Conservation (phyloP, 92 coral and sea anemone genomes). For the Muricea muricata region DNA sequence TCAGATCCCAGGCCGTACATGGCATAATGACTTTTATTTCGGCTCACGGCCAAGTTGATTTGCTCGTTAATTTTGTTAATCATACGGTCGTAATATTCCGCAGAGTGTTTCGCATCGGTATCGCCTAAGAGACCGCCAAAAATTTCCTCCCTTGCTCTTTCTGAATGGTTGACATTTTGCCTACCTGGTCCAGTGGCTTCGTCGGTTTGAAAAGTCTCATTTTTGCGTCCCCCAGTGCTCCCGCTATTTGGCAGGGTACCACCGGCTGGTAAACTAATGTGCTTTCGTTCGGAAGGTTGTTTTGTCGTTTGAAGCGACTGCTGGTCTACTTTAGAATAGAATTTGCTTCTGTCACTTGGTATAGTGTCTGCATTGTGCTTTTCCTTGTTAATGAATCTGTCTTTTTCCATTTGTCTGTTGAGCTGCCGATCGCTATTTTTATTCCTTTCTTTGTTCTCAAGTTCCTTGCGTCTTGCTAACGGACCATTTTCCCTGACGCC, state of each 20-base stretch:
- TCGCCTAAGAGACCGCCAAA: conserved; percentile 31
- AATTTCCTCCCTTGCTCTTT: not conserved
- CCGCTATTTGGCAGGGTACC: not conserved
- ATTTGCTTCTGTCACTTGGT: not conserved
- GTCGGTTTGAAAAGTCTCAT: not conserved
- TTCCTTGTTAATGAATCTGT: not conserved
- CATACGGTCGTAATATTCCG: conserved; percentile 85
- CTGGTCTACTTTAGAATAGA: not conserved
- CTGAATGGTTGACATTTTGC: not conserved
- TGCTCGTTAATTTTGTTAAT: conserved; percentile 87
- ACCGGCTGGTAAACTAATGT: not conserved
- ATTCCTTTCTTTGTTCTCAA: not conserved
- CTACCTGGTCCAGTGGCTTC: not conserved
- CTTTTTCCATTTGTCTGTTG: not conserved
- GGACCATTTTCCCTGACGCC: not conserved
- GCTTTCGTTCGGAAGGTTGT: not conserved
- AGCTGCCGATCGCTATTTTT: not conserved
- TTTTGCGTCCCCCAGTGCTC: not conserved
- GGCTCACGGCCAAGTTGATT: conserved; percentile 79
- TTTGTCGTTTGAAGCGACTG: not conserved
- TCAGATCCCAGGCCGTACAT: conserved; percentile 91
- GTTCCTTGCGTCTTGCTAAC: not conserved
- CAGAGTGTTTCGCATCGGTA: not conserved
- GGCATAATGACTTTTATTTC: conserved; percentile 90
- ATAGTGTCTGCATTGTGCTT: not conserved